Evolutionary conservation across 2,888 invertebrate genomes (phyloP), one percentile per base, ranked within the genome.

Genomic region (Dynastes maya): DNA sequence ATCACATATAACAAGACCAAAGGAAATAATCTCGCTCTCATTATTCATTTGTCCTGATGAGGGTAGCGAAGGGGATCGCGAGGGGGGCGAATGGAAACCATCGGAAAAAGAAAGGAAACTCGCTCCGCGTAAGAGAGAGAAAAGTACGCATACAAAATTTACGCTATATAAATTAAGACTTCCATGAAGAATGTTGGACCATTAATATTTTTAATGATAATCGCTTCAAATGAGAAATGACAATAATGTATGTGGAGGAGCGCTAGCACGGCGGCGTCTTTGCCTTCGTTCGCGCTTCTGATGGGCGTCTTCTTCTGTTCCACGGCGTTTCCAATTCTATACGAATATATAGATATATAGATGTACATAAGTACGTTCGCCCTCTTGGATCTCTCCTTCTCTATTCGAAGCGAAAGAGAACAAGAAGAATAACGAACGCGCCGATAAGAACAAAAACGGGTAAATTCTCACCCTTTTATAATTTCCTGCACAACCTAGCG

Each of bases 171-270:
- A 87, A 88, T 88, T 87, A 87, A 87, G 86, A 86, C 86, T 85
- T 84, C 85, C 87, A 86, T 88, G 88, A 89, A 88, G 88, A 88
- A 88, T 88, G 87, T 86, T 82, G 83, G 84, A 84, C 87, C 88
- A 88, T 88, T 88, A 89, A 89, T 88, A 89, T 89, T 89, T 89
- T 88, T 88, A 88, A 88, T 88, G 88, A 88, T 88, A 88, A 88
- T 88, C 88, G 87, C 85, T 84, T 83, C 82, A 86, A 87, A 87
- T 87, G 87, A 87, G 87, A 86, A 88, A 88, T 87, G 88, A 88
- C 88, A 88, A 88, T 88, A 88, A 88, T 88, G 87, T 88, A 87
- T 88, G 87, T 88, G 86, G 87, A 86, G 72, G 61, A 61, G 72
- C 72, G 72, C 63, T 16, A 58, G 68, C 16, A 68, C 22, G 68